Evolutionary conservation across 2,113 vertebrate species (phyloP).

Genomic region (Nibea coibor): DNA sequence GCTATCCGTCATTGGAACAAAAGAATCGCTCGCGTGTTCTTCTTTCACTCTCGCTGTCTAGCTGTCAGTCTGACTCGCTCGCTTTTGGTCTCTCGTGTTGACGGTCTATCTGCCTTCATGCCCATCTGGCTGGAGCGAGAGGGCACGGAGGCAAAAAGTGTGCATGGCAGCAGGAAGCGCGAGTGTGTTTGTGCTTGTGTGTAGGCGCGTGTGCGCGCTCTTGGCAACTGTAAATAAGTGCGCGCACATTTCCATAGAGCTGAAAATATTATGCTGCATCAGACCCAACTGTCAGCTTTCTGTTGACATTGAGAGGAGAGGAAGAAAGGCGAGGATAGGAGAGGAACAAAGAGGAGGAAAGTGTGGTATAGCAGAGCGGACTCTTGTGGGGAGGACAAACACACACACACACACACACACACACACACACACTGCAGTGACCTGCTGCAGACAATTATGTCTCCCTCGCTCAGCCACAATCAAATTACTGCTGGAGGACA

Average conservation of each 20-base stretch:
- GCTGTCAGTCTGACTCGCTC: conserved; percentile 45
- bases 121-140: conserved; percentile 66
- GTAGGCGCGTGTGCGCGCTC: conserved; percentile 1
- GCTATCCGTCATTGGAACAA: conserved; percentile 11
- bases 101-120: conserved; percentile 34
- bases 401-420: conserved; percentile 21
- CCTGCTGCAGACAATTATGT: conserved; percentile 70
- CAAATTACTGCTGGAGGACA: conserved; percentile 75
- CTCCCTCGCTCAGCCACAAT: conserved; percentile 68
- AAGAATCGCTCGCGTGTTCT: conserved; percentile 31
- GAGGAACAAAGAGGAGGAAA: neutral
- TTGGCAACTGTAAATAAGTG: conserved; percentile 54
- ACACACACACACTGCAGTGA: conserved; percentile 52
- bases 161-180: conserved; percentile 48
- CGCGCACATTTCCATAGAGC: conserved; percentile 70
- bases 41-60: neutral
- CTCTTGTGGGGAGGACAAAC: too few species aligned
- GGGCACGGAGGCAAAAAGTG: conserved; percentile 38
- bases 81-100: conserved; percentile 26
- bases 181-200: conserved; percentile 6
- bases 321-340: neutral
- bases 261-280: conserved; percentile 72
- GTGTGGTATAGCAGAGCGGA: neutral
- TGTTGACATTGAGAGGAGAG: conserved; percentile 74
- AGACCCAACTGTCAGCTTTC: conserved; percentile 77